These are phyloP conservation scores for Australoheros facetus DNA, from an alignment of 2,797 vertebrate species.

Conservation along the genomic window DNA sequence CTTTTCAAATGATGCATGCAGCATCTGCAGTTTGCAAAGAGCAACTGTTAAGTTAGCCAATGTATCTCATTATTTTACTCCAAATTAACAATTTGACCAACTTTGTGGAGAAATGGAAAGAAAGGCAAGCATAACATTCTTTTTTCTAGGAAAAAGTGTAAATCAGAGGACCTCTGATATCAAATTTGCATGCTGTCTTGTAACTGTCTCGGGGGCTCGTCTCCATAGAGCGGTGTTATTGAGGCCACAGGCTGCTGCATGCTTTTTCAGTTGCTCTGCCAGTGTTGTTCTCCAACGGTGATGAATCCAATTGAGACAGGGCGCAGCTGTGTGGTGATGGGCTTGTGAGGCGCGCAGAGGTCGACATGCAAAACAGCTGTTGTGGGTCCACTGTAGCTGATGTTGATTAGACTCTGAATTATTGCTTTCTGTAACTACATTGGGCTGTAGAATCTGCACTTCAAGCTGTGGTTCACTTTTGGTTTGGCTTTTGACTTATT, in stretches of 20 bases:
- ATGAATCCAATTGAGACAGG: not conserved
- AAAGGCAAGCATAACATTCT: not conserved
- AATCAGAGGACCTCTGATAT: not conserved
- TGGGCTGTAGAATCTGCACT: not conserved
- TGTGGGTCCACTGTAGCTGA: not conserved
- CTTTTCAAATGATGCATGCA: not conserved
- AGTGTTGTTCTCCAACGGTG: not conserved
- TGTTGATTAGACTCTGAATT: not conserved
- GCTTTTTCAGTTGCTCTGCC: not conserved
- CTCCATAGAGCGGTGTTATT: not conserved
- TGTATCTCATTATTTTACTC: no score
- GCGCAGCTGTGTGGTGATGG: not conserved
- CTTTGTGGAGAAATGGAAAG: not conserved
- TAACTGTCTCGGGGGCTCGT: not conserved
- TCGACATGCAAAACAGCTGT: constrained; percentile 1
- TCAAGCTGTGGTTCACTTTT: not conserved
- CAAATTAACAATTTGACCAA: not conserved
- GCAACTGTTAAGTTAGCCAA: no score
- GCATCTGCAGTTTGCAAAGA: no score
- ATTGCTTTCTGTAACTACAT: not conserved
- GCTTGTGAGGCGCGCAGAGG: not conserved
- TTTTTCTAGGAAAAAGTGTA: not conserved
- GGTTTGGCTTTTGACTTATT: not conserved
- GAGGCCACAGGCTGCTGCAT: not conserved
- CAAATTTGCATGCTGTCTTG: not conserved